Evolutionary conservation across 2,888 invertebrate species (phyloP).

Genomic region (Pterobdella sp.): DNA sequence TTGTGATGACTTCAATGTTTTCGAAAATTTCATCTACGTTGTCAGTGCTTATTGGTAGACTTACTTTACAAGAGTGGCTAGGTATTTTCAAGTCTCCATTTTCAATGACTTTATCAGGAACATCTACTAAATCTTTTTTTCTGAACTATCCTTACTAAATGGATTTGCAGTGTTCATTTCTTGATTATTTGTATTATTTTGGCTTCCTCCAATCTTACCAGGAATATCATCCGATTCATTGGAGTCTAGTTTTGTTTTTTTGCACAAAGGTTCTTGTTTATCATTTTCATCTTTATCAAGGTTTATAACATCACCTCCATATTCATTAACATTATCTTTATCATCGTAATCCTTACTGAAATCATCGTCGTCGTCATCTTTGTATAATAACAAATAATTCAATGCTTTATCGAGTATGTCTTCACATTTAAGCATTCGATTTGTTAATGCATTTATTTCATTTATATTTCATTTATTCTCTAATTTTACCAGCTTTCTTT

Average conservation of each 20-base stretch:
- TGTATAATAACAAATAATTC: constrained; percentile 31
- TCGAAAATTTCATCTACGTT: constrained; percentile 23
- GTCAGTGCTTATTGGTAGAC: constrained; percentile 23
- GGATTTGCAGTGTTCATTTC: background rate
- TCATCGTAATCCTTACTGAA: constrained; percentile 27
- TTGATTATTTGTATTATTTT: constrained; percentile 17
- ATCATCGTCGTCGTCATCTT: constrained; percentile 21
- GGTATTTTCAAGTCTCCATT: constrained; percentile 19
- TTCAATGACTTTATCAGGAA: background rate
- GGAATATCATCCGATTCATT: constrained; percentile 23
- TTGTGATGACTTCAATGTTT: too few relatives aligned
- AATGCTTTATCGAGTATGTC: constrained; percentile 31
- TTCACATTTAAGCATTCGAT: constrained; percentile 31
- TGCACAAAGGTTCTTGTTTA: background rate
- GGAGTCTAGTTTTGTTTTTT: background rate
- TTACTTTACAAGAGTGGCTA: constrained; percentile 31
- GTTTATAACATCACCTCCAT: constrained; percentile 20
- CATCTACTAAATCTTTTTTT: background rate
- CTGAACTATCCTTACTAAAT: background rate
- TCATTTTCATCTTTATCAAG: constrained; percentile 21
- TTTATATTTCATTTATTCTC: constrained; percentile 1
- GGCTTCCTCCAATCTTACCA: background rate
- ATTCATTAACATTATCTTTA: constrained; percentile 26
- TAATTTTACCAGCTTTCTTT: constrained; percentile 25
- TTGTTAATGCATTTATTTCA: constrained; percentile 25